Evolutionary conservation across 2,797 vertebrate species (phyloP), one percentile per base, ranked within the genome.

Genomic region (Poeciliopsis turneri): DNA sequence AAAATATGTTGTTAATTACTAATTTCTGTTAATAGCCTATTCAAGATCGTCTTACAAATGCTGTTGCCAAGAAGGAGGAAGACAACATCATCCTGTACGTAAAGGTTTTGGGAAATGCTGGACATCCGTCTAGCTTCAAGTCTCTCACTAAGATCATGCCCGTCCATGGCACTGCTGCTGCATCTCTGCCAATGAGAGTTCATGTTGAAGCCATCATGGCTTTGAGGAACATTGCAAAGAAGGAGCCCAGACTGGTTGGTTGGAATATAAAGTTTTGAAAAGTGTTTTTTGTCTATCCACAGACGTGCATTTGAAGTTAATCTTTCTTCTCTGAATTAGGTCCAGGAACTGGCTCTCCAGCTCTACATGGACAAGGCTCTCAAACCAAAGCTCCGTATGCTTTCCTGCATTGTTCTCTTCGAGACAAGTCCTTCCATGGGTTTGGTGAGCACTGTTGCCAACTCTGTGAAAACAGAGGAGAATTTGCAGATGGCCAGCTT

Each of bases 401-500:
- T 96, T 84, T 91, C 97, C 72, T 95, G 93, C 73, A 93, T 93
- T 0, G 91, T 96, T 80, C 86, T 97, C 72, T 94, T 97, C 84
- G 96, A 96, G 88, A 94, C 95, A 39, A 96, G 85, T 23, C 97
- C 96, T 69, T 80, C 92, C 45, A 78, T 96, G 30, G 91, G 94
- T 64, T 72, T 94, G 2, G 71, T 97, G 76, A 92, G 90, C 77
- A 90, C 87, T 13, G 25, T 97, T 77, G 94, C 93, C 80, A 92
- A 95, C 77, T 88, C 94, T 82, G 88, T 97, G 82, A 93, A 93
- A 86, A 92, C 85, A 28, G 97, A 97, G 82, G 59, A 92, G 1
- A 96, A 95, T 82, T 80, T 94, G 90, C 95, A 97, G 82, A 96
- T 98, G 66, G 94, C 94, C 79, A 96, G 94, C 86, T 97, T 97